Base-by-base conservation (phyloP, 2,797 vertebrate genomes). In the Crypturellus tataupa region DNA sequence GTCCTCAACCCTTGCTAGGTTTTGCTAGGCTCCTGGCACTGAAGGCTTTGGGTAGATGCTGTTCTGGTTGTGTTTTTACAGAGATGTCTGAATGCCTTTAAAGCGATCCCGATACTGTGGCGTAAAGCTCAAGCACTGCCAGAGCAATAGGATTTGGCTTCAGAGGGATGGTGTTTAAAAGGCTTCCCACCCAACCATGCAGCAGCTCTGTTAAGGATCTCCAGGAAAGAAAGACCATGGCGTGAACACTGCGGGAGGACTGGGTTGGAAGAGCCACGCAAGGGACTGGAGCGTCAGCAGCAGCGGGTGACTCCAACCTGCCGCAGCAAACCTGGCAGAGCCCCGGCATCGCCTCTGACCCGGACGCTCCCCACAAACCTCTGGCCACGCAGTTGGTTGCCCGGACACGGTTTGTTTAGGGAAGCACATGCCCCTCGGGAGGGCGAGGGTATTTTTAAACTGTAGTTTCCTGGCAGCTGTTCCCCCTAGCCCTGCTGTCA, bases 331-430 rank as follows among this genome's bases (percentile, higher is more conserved):
- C 27, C 12, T 4, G 13, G 14, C 51, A 59, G 12, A 80, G 31
- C 31, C 21, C 3, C 20, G 13, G 58, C 33, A 15, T 3, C 0
- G 1, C 69, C 24, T 33, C 62, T 55, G 33, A 9, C 65, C 27
- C 9, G 37, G 62, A 68, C 39, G 1, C 25, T 73, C 39, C 24
- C 10, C 7, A 7, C 16, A 16, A 67, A 55, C 24, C n/a, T 19
- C 0, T 0, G 37, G 44, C 67, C 16, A 0, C 24, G 2, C 51
- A 71, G 27, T 23, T 1, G 1, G 46, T 25, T 82, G 19, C 85
- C 25, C 31, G 58, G 24, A 46, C 12, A 10, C 5, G 1, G 9
- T 24, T 78, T 78, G 12, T 27, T 62, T 72, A 10, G 0, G 40
- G 47, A 87, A 68, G 24, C 3, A 0, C 0, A 1, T 44, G 70